Conservation (phyloP, 2,888 invertebrate genomes). For the Lepidocyrtoides sp. region DNA sequence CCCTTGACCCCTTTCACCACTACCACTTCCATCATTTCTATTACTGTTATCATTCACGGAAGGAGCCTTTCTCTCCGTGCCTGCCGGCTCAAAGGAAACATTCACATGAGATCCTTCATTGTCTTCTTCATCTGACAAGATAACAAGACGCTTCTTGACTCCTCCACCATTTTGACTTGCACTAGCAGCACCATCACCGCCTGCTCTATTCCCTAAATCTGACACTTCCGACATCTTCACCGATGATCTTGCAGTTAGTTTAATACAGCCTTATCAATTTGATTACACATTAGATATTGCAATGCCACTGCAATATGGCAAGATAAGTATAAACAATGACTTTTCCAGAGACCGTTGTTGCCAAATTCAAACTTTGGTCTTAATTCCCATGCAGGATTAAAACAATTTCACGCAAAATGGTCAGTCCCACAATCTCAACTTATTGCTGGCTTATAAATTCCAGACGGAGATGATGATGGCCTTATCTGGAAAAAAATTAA, state of each 20-base stretch:
- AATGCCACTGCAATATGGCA: neutral
- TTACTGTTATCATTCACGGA: constrained; percentile 46
- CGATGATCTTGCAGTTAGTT: no score
- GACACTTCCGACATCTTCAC: neutral
- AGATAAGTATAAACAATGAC: neutral
- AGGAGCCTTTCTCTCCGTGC: constrained; percentile 38
- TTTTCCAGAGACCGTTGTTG: no score
- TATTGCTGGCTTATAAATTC: no score
- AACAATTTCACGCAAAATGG: no score
- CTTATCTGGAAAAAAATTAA: no score
- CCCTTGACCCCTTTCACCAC: neutral
- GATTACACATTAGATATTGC: neutral
- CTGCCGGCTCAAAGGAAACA: constrained; percentile 59
- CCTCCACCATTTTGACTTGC: neutral
- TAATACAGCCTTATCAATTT: neutral
- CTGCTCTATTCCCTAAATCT: neutral
- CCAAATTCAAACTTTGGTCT: no score
- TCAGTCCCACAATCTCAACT: no score
- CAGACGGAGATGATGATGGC: no score
- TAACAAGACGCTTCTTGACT: constrained; percentile 31
- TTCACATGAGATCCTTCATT: constrained; percentile 72
- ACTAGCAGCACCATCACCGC: neutral
- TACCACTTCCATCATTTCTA: neutral
- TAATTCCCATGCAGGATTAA: no score
- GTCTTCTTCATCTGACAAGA: constrained; percentile 71